Evolutionary conservation across 2,797 vertebrate species (phyloP).

Genomic region (Acanthornis magna): DNA sequence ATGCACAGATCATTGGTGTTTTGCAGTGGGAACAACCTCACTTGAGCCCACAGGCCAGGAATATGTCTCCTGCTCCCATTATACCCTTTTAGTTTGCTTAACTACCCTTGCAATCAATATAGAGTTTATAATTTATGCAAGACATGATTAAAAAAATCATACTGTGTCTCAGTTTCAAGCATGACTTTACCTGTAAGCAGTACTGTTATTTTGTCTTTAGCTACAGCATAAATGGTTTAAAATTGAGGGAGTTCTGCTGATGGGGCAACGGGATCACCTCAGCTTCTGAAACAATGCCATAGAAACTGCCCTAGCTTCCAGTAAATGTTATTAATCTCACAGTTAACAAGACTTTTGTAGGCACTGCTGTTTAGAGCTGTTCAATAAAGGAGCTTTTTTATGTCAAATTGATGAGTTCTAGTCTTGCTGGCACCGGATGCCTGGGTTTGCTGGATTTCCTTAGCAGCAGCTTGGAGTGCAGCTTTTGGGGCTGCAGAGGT

Average conservation of each 20-base stretch:
- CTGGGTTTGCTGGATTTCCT: not conserved
- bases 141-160: not conserved
- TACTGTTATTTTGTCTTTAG: not conserved
- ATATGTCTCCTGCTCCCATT: not conserved
- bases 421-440: not conserved
- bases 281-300: not conserved
- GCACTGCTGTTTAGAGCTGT: not conserved
- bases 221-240: not conserved
- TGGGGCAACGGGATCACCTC: not conserved
- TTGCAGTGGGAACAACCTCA: not conserved
- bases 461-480: not conserved
- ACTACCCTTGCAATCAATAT: conserved; percentile 2
- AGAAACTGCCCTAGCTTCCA: not conserved
- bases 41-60: conserved; percentile 11
- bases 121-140: conserved; percentile 28
- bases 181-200: not conserved
- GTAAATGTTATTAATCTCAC: not conserved
- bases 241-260: not conserved
- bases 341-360: not conserved
- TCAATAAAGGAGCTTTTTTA: not conserved
- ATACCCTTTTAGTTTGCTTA: conserved; percentile 10
- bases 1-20: conserved; percentile 7
- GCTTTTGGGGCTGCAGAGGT: not conserved
- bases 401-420: not conserved
- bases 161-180: not conserved